Evolutionary conservation across 2,888 invertebrate genomes (phyloP).

Genomic region (Eristalis intricaria): DNA sequence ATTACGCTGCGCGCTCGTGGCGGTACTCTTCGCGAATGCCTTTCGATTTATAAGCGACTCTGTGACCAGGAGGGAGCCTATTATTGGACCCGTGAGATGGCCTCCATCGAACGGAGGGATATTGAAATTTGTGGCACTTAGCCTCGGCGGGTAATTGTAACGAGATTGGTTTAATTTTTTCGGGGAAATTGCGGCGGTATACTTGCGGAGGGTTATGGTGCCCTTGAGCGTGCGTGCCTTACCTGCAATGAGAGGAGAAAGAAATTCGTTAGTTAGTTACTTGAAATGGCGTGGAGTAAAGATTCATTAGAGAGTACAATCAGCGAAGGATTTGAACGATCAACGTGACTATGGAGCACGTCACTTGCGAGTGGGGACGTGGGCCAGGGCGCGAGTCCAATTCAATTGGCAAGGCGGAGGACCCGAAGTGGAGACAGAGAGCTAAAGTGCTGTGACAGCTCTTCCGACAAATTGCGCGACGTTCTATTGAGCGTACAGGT

Average conservation of each 20-base stretch:
- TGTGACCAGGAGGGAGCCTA: background rate
- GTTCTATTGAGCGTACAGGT: no score
- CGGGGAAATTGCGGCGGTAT: background rate
- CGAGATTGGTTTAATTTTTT: background rate
- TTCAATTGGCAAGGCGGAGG: no score
- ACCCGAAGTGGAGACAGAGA: no score
- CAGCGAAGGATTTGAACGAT: background rate
- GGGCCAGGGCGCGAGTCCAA: no score
- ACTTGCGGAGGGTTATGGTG: background rate
- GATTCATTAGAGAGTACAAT: background rate
- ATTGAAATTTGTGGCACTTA: conserved; percentile 7
- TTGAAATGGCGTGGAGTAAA: background rate
- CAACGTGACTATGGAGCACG: background rate
- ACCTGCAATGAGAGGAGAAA: conserved; percentile 18
- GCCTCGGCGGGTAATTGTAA: background rate
- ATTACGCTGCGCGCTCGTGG: conserved; percentile 17
- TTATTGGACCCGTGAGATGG: conserved; percentile 40
- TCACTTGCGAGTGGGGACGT: no score
- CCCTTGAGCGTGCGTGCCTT: background rate
- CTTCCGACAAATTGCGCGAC: no score
- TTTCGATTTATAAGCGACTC: conserved; percentile 44
- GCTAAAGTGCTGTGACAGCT: no score
- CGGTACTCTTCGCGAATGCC: background rate
- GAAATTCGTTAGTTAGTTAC: background rate
- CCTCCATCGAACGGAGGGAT: conserved; percentile 15